Evolutionary conservation across 2,888 invertebrate species (phyloP).

Genomic region (Agriopis leucophaearia): DNA sequence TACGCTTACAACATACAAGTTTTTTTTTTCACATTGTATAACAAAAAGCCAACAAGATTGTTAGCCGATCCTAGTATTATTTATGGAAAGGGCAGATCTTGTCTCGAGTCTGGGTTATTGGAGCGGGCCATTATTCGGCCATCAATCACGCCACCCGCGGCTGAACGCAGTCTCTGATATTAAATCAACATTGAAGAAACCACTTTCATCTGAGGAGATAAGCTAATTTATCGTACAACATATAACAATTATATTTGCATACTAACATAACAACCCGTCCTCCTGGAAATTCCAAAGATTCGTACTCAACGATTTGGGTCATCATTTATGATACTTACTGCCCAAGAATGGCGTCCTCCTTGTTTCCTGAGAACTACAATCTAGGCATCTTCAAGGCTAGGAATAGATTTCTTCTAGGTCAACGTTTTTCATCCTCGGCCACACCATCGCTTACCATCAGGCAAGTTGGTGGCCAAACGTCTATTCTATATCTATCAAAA

Average conservation of each 20-base stretch:
- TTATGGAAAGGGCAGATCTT: constrained; percentile 41
- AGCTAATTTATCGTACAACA: constrained; percentile 12
- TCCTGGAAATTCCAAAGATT: no score
- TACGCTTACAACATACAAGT: neutral
- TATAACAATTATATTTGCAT: neutral
- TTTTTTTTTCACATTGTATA: neutral
- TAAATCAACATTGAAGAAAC: constrained; percentile 39
- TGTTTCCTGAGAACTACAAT: no score
- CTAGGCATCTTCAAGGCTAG: no score
- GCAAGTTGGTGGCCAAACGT: no score
- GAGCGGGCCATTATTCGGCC: constrained; percentile 56
- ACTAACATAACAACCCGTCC: no score
- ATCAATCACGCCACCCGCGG: constrained; percentile 64
- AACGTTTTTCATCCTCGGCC: no score
- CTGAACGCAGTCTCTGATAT: constrained; percentile 32
- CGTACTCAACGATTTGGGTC: no score
- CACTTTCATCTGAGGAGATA: constrained; percentile 21
- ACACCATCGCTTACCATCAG: no score
- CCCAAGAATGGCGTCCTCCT: no score
- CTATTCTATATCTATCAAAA: no score
- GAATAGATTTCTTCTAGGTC: no score
- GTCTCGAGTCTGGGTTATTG: constrained; percentile 24
- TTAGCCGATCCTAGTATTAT: constrained; percentile 43
- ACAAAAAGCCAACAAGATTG: constrained; percentile 8
- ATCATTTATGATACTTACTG: no score